Conservation (phyloP, 92 coral and sea anemone genomes). For the Anthopleura xanthogrammica region DNA sequence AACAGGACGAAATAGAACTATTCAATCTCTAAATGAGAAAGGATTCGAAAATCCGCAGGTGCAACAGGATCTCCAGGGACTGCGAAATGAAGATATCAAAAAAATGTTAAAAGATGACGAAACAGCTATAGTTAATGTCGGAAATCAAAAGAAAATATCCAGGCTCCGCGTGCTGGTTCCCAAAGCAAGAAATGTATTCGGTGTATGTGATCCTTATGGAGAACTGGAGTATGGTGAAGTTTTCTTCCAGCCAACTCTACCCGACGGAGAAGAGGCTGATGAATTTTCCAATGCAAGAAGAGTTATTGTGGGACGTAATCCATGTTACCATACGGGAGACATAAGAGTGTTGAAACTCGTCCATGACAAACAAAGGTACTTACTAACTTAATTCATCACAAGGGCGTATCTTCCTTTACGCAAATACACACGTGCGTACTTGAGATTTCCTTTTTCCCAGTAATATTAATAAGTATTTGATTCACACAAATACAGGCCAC, state of each 20-base stretch:
- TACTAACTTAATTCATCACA: neutral
- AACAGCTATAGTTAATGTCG: neutral
- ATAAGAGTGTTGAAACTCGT: conserved; percentile 49
- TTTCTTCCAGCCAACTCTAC: conserved; percentile 60
- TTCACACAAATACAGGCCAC: no score
- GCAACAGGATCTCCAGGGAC: neutral
- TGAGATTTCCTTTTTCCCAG: no score
- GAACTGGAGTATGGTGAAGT: conserved; percentile 61
- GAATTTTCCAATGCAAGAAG: neutral
- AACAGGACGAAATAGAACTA: conserved; percentile 19
- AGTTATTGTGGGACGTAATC: conserved; percentile 51
- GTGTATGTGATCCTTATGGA: conserved; percentile 59
- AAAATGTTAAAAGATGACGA: conserved; percentile 18
- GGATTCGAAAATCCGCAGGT: neutral
- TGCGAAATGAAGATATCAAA: conserved; percentile 12
- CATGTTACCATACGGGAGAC: conserved; percentile 68
- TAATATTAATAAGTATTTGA: no score
- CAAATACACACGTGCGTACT: no score
- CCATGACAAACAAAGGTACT: conserved; percentile 13
- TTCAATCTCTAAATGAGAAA: neutral
- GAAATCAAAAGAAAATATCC: neutral
- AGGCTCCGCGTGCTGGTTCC: conserved; percentile 48
- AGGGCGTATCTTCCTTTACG: no score
- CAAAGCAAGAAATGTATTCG: conserved; percentile 63
- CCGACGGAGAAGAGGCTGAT: conserved; percentile 16